Conservation (phyloP, 2,113 vertebrate species). For the Syngnathus floridae region DNA sequence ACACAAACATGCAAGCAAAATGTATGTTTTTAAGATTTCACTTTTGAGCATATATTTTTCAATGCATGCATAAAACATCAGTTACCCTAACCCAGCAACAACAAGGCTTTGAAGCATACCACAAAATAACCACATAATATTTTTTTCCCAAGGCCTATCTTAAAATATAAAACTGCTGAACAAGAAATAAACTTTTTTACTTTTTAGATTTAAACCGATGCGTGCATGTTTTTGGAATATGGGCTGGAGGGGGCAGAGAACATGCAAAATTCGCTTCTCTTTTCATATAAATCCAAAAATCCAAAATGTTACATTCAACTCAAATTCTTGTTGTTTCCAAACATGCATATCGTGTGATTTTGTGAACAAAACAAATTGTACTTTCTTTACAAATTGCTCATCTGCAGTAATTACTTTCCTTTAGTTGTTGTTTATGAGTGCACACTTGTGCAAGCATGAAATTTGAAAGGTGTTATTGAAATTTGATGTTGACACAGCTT, state of each 20-base stretch:
- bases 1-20: no score
- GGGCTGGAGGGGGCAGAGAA: not conserved
- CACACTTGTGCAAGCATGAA: constrained; percentile 3
- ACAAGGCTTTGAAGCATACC: no score
- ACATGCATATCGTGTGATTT: not conserved
- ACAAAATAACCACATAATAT: no score
- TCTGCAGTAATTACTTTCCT: not conserved
- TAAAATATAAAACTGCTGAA: no score
- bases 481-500: constrained; percentile 37
- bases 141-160: no score
- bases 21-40: no score
- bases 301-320: not conserved
- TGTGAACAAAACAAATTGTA: not conserved
- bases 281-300: not conserved
- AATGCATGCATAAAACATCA: no score
- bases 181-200: no score
- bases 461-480: constrained; percentile 25
- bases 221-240: not conserved
- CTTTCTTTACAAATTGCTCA: not conserved
- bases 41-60: no score
- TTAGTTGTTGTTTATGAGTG: not conserved
- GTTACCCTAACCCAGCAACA: no score
- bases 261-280: not conserved
- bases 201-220: no score
- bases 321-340: not conserved